Percentiles rank a stretch among this genome's conserved stretches.
Evolutionary conservation across 2,797 vertebrate species (phyloP).

Genomic region (Eurystomus glaucurus): DNA sequence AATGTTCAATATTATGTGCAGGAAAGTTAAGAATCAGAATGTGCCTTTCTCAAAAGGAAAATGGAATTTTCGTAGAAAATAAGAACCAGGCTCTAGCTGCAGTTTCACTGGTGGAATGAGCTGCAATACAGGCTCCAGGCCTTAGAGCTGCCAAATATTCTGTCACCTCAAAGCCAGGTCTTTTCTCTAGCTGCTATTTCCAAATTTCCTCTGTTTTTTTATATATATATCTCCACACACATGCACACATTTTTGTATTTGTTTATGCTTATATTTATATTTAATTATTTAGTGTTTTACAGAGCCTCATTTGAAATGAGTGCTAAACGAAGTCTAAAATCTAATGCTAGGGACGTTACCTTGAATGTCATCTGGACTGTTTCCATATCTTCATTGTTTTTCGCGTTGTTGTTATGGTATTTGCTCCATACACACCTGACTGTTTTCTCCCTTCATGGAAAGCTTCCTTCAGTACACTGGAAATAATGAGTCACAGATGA

Average conservation of each 20-base stretch:
- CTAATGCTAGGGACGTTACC: background rate
- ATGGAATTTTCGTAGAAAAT: background rate
- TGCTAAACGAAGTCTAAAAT: background rate
- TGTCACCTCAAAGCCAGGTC: background rate
- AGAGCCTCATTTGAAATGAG: background rate
- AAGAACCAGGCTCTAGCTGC: background rate
- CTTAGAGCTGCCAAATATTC: background rate
- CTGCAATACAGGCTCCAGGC: background rate
- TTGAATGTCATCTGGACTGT: background rate
- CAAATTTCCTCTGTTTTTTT: background rate
- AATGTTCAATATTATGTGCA: background rate
- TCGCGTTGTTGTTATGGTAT: fast-evolving
- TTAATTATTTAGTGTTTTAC: background rate
- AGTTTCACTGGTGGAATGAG: background rate
- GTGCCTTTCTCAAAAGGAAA: background rate
- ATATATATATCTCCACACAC: too few species aligned
- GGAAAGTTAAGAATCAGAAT: background rate
- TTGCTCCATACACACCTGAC: background rate
- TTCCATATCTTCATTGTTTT: background rate
- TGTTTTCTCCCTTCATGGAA: background rate
- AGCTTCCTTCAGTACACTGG: background rate
- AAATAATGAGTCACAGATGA: background rate
- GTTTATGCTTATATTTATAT: background rate
- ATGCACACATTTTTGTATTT: too few species aligned
- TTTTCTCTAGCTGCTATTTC: background rate